Percentiles rank a stretch among this genome's conserved stretches.
Conservation (phyloP, 2,888 invertebrate genomes). For the Polymixis flavicincta region DNA sequence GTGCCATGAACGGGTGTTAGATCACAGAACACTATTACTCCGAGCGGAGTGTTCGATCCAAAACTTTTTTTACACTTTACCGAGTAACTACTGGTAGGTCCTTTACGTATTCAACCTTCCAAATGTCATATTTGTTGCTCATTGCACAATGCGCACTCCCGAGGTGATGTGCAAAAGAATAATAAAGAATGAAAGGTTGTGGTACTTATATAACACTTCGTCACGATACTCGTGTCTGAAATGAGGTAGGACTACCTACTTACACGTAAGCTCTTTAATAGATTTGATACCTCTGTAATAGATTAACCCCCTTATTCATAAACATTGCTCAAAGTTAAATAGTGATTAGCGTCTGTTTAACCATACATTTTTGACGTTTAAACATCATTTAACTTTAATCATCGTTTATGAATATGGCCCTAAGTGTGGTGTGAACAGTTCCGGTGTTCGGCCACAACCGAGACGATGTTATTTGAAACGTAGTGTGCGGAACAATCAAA, state of each 20-base stretch:
- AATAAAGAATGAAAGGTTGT: slow-evolving; percentile 57
- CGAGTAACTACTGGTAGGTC: neutral
- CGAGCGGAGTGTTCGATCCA: neutral
- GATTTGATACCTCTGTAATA: slow-evolving; percentile 28
- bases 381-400: no score
- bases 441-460: slow-evolving; percentile 18
- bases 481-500: neutral
- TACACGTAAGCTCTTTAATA: slow-evolving; percentile 39
- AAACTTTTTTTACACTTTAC: neutral
- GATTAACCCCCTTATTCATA: no score
- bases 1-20: no score
- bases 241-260: slow-evolving; percentile 32
- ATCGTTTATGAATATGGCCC: no score
- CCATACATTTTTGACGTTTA: no score
- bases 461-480: neutral
- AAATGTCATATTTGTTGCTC: slow-evolving; percentile 8
- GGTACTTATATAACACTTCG: slow-evolving; percentile 32
- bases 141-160: slow-evolving; percentile 39
- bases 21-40: no score
- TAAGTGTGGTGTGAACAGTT: slow-evolving; percentile 28
- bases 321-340: no score
- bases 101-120: neutral
- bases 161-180: slow-evolving; percentile 47
- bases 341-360: no score
- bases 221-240: slow-evolving; percentile 36